Percentiles rank a stretch among this genome's conserved stretches.
These are phyloP conservation scores for Mactromeris polynyma DNA, from an alignment of 2,888 invertebrate species.

Conservation along the genomic window DNA sequence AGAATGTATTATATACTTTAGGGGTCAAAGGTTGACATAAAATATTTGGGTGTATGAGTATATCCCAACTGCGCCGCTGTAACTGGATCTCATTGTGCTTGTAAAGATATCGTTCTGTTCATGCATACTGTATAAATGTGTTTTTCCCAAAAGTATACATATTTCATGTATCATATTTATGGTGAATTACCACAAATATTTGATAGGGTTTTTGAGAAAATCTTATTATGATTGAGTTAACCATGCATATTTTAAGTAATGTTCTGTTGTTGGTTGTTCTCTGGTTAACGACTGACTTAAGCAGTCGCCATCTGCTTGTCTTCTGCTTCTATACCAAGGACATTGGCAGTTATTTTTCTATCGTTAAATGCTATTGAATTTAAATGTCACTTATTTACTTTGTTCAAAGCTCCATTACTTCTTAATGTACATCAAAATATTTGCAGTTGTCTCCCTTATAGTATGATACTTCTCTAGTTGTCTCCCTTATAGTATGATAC, in stretches of 20 bases:
- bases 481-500: not conserved
- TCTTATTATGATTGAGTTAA: not conserved
- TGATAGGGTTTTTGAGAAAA: not conserved
- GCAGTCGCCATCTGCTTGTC: no score
- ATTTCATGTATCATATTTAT: not conserved
- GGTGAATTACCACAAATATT: not conserved
- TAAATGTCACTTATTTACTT: no score
- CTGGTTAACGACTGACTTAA: no score
- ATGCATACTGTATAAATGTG: not conserved
- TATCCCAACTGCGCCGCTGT: not conserved
- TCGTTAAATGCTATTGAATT: no score
- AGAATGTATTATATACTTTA: not conserved
- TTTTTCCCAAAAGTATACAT: not conserved
- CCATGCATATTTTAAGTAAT: no score
- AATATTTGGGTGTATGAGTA: not conserved
- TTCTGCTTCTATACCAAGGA: no score
- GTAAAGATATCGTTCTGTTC: not conserved
- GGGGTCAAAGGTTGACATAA: not conserved
- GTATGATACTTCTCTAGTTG: not conserved
- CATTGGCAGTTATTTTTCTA: no score
- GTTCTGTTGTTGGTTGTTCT: no score
- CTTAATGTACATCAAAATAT: no score
- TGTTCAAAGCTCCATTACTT: no score
- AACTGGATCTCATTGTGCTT: not conserved
- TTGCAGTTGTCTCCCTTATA: not conserved